A percentile compares a stretch with the other conserved stretches of the same genome.
Conservation (phyloP, 1,140 invertebrate species). For the Papilio machaon region DNA sequence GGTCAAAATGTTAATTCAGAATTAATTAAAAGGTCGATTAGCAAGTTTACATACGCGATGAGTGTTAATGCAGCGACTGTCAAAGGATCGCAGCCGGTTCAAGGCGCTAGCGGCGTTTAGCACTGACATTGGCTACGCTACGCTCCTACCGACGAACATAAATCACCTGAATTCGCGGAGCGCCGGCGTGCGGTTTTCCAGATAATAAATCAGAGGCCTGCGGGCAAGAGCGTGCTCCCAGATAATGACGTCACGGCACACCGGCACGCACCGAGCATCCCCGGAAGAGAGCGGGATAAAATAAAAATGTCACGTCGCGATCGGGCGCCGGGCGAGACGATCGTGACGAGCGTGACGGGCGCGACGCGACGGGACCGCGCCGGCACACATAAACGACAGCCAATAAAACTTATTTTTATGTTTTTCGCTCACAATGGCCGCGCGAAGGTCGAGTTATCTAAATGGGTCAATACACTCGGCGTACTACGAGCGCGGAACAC, state of each 20-base stretch:
- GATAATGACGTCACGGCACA: slow-evolving; percentile 75
- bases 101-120: slow-evolving; percentile 53
- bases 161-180: slow-evolving; percentile 65
- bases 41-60: background rate
- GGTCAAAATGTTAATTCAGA: background rate
- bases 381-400: slow-evolving; percentile 78
- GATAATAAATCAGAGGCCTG: slow-evolving; percentile 75
- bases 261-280: slow-evolving; percentile 78
- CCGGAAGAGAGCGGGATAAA: slow-evolving; percentile 80
- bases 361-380: slow-evolving; percentile 54
- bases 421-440: slow-evolving; percentile 81
- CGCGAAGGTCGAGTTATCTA: slow-evolving; percentile 81
- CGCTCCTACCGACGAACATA: slow-evolving; percentile 57
- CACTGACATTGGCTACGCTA: slow-evolving; percentile 59
- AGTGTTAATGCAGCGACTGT: slow-evolving; percentile 29
- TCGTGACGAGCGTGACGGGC: slow-evolving; percentile 60
- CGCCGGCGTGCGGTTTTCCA: slow-evolving; percentile 61
- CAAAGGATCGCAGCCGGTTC: slow-evolving; percentile 47
- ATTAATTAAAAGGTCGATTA: background rate
- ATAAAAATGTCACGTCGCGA: slow-evolving; percentile 82
- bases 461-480: slow-evolving; percentile 81
- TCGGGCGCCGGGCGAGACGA: slow-evolving; percentile 73
- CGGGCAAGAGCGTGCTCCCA: slow-evolving; percentile 55
- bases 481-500: slow-evolving; percentile 78
- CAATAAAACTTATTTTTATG: slow-evolving; percentile 83